Evolutionary conservation across 2,113 vertebrate genomes (phyloP), one percentile per base, ranked within the genome.

Genomic region (Gallinago undulata): DNA sequence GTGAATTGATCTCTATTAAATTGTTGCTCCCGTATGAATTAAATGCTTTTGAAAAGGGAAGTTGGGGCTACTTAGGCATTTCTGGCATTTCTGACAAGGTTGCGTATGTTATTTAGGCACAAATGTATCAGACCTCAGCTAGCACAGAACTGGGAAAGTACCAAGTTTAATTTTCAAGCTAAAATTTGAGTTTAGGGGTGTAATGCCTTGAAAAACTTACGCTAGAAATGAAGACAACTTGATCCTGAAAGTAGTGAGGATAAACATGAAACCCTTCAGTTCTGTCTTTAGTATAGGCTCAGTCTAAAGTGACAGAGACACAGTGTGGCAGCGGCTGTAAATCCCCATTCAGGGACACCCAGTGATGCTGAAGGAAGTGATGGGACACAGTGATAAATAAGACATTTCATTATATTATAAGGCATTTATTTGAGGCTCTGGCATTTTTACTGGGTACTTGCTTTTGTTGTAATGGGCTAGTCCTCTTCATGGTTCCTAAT

Each of bases 1-100:
- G 28, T 51, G 33, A 94, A 92, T 62, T 69, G 55, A 67, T 91
- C 53, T 87, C n/a, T 87, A 57, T 94, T 87, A 90, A 93, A 76
- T 41, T 73, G 43, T 13, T 79, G 13, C 27, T 89, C 41, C 77
- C 37, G 55, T 87, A 79, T 23, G 57, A 73, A 37, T 85, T 73
- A 73, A 86, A 53, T 69, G 37, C 53, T 79, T 96, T 89, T 87
- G 77, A 69, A 92, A 93, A 55, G 28, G 37, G 59, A 83, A 91
- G 55, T 62, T 87, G 15, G 16, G 30, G 27, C 62, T 95, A 59
- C 28, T 89, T 62, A 1, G 5, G 45, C 70, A 76, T 84, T 91
- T 77, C 64, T 84, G 48, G 77, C 62, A 94, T 90, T 95, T 94
- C 67, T 90, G 59, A 80, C 55, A 37, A 73, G 50, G 47, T 76